phyloP scores from a whole-genome alignment of 2,113 vertebrate species.

The Scatophagus argus region DNA sequence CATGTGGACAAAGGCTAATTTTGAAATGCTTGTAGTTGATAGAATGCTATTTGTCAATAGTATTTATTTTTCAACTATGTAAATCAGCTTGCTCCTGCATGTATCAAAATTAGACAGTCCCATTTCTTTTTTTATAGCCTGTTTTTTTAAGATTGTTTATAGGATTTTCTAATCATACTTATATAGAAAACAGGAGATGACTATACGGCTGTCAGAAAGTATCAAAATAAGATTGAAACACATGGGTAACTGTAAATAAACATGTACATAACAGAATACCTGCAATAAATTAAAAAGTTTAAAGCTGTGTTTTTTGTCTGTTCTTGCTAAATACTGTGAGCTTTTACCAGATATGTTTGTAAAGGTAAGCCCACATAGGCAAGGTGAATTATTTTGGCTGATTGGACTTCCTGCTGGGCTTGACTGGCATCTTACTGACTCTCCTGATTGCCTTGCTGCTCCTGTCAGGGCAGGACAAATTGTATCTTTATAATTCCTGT shows the following conservation, averaged over 20 bases:
- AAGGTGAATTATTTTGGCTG: background rate
- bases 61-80: conserved; percentile 86
- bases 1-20: conserved; percentile 64
- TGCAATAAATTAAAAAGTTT: conserved; percentile 79
- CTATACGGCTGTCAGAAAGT: conserved; percentile 62
- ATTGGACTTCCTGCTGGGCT: background rate
- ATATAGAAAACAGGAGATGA: conserved; percentile 66
- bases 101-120: conserved; percentile 69
- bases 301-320: conserved; percentile 29
- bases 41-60: conserved; percentile 82
- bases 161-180: conserved; percentile 74
- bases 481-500: background rate
- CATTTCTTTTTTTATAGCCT: conserved; percentile 69
- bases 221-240: conserved; percentile 60
- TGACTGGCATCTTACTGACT: background rate
- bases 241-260: conserved; percentile 81
- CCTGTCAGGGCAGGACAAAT: background rate
- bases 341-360: conserved; percentile 1
- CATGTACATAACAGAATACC: conserved; percentile 82
- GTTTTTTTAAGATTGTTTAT: conserved; percentile 71
- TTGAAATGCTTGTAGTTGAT: conserved; percentile 71
- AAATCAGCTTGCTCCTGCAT: conserved; percentile 69
- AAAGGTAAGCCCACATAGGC: too few relatives aligned
- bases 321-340: conserved; percentile 23
- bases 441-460: background rate